Conservation (phyloP, 2,113 vertebrate genomes). For the Sorex araneus region DNA sequence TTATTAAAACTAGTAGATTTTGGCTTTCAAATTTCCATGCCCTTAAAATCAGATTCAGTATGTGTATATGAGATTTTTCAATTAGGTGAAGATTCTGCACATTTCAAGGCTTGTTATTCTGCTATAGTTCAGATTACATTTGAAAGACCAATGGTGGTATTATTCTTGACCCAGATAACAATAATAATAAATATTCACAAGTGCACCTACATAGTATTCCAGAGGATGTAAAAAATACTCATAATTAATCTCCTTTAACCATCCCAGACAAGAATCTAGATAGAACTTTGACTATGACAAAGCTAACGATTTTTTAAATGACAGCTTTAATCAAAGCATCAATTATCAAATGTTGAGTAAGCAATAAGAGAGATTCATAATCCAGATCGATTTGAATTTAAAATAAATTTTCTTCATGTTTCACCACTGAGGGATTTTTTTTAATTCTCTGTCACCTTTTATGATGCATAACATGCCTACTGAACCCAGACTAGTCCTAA, state of each 20-base stretch:
- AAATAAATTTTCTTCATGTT: conserved; percentile 16
- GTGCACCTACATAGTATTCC: not conserved
- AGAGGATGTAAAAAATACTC: not conserved
- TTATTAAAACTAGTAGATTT: not conserved
- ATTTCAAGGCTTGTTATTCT: conserved; percentile 24
- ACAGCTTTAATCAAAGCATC: not conserved
- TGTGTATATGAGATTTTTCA: conserved; percentile 11
- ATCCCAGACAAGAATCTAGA: not conserved
- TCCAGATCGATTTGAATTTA: not conserved
- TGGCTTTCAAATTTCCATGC: not conserved
- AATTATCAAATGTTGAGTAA: conserved; percentile 3
- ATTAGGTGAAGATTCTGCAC: conserved; percentile 4
- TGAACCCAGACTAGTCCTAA: not conserved
- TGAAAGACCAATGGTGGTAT: not conserved
- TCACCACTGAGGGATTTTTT: not conserved
- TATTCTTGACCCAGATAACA: conserved; percentile 6
- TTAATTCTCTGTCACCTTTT: not conserved
- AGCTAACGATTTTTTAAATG: no score
- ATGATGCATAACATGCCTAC: not conserved
- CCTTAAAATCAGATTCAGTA: not conserved
- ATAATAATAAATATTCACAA: conserved; percentile 52
- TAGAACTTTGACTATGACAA: not conserved
- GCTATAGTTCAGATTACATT: not conserved
- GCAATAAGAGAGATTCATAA: not conserved
- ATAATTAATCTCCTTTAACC: not conserved